Percentiles rank a stretch among this genome's conserved stretches.
phyloP scores from a whole-genome alignment of 1,140 invertebrate species.

The Neoseiulus cucumeris region DNA sequence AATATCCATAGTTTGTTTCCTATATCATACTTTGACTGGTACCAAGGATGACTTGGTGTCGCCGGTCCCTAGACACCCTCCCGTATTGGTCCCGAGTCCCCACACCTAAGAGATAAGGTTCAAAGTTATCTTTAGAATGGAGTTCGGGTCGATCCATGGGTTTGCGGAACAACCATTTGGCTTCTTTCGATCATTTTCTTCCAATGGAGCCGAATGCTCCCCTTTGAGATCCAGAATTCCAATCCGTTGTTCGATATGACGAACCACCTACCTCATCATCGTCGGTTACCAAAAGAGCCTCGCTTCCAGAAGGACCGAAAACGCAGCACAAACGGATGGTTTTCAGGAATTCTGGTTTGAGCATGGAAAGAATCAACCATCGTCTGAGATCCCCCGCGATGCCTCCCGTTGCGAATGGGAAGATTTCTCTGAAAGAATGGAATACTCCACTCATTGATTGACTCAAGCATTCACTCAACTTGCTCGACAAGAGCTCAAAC shows the following conservation, averaged over 20 bases:
- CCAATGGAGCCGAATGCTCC: background rate
- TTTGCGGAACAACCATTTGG: background rate
- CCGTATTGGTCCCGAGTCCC: slow-evolving; percentile 13
- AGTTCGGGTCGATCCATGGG: too few relatives aligned
- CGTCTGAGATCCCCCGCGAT: slow-evolving; percentile 31
- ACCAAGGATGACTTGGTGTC: slow-evolving; percentile 5
- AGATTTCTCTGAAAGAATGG: too few relatives aligned
- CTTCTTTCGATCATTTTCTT: background rate
- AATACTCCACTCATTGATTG: too few relatives aligned
- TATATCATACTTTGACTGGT: slow-evolving; percentile 8
- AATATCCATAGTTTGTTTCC: slow-evolving; percentile 20
- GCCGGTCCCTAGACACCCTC: slow-evolving; percentile 15
- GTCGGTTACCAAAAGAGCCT: slow-evolving; percentile 40
- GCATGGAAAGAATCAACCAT: slow-evolving; percentile 40
- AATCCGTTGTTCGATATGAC: background rate
- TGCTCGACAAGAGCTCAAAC: too few relatives aligned
- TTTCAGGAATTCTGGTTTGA: slow-evolving; percentile 33
- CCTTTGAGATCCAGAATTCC: too few relatives aligned
- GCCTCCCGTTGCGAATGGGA: background rate
- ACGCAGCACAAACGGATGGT: slow-evolving; percentile 37
- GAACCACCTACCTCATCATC: slow-evolving; percentile 33
- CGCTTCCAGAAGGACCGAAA: slow-evolving; percentile 42
- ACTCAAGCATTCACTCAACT: too few relatives aligned
- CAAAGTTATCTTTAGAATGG: too few relatives aligned
- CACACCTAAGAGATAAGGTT: background rate